Conservation (phyloP, 2,113 vertebrate species). For the Menidia beryllina region DNA sequence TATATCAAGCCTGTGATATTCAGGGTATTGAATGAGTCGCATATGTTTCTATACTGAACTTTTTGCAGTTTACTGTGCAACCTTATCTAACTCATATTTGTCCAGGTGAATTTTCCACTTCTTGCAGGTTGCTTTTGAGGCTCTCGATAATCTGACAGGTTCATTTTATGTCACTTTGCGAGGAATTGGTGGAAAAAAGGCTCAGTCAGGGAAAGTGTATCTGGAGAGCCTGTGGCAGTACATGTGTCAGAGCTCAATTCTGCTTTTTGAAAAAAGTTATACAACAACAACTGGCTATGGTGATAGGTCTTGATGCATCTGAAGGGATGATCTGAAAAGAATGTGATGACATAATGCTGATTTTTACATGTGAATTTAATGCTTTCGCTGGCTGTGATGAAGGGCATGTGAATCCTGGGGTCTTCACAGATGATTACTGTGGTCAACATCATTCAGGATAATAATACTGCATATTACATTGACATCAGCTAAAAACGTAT, state of each 20-base stretch:
- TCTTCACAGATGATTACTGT: too few species aligned
- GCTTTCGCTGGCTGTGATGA: too few species aligned
- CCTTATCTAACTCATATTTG: conserved; percentile 10
- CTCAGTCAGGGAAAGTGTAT: not conserved
- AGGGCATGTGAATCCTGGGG: too few species aligned
- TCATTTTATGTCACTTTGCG: not conserved
- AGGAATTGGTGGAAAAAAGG: not conserved
- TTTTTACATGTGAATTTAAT: not conserved
- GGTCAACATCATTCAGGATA: too few species aligned
- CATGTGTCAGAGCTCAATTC: not conserved
- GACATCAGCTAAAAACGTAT: too few species aligned
- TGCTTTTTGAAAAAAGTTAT: not conserved
- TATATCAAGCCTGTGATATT: conserved; percentile 38
- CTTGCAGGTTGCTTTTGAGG: conserved; percentile 1
- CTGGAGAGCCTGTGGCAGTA: not conserved
- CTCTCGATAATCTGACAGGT: not conserved
- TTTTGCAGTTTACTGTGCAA: conserved; percentile 22
- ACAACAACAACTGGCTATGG: not conserved
- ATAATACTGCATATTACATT: too few species aligned
- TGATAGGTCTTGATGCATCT: not conserved
- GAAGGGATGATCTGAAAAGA: not conserved
- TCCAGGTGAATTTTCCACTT: not conserved
- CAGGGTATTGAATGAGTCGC: conserved; percentile 21
- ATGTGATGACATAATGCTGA: not conserved
- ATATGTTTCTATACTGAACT: conserved; percentile 5